Base-by-base conservation (phyloP, 1,140 invertebrate species). In the Tetramorium simillimum region DNA sequence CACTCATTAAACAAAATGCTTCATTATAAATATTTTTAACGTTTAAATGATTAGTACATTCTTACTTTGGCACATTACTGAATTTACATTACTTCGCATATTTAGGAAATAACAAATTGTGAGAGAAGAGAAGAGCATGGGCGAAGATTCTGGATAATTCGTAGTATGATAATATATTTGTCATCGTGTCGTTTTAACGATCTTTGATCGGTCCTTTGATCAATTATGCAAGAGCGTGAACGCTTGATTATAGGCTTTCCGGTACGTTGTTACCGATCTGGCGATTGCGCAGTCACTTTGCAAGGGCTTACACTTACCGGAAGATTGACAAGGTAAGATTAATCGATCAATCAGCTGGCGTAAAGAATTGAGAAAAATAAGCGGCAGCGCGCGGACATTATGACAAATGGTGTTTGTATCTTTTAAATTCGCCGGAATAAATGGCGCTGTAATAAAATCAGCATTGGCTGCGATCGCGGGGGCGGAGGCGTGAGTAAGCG, bases 331-430 rank as follows among this genome's bases (percentile, higher is more conserved):
- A 40, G 53, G 24, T 18, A 84, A 73, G 40, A 84, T 75, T 84
- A 62, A 84, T 75, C 43, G 46, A 75, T 73, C 43, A 73, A 62
- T 73, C 67, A 58, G 28, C 51, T 21, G 53, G 53, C 24, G 28
- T 60, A 58, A 72, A 82, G 37, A 58, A 82, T 24, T n/a, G 65
- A 56, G 49, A 60, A 60, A 60, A 82, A 82, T 82, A 82, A 73
- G 53, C 24, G 37, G 21, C 80, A 21, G 28, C 51, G 28, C 51
- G 56, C 56, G 46, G 16, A 24, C 77, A 16, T 82, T 89, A 90
- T 91, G 88, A 91, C 69, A 87, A 85, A 89, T 91, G 89, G 51
- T 87, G 80, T 89, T 91, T 91, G 89, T 91, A 87, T 86, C 88
- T 86, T 84, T 87, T 77, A 81, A 85, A 91, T 88, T 82, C 75